Evolutionary conservation across 2,113 vertebrate genomes (phyloP), one percentile per base, ranked within the genome.

Genomic region (Coptodon bakossiorum): DNA sequence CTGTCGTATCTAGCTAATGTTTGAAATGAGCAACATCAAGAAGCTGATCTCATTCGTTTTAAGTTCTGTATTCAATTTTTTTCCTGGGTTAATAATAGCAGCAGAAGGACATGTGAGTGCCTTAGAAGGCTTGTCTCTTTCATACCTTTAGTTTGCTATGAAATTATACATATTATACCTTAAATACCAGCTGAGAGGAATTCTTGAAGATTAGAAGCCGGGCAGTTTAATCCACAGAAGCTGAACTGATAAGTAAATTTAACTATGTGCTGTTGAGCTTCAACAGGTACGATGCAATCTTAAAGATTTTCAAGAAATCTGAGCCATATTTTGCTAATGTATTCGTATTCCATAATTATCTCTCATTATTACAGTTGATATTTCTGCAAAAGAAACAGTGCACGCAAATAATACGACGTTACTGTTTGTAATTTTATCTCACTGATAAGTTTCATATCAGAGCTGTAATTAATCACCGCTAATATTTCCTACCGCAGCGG

Each of bases 21-120:
- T 90, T 88, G 83, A 92, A 89, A 93, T 86, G 89, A 91, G 59
- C 83, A 88, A 81, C 82, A 36, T 85, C 80, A 86, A 91, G 88
- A 91, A 83, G 73, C 68, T 90, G 89, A 93, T 92, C 86, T 86
- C 57, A 85, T 92, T 92, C 79, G 87, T 92, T 88, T 90, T 56
- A 79, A 87, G 54, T 82, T 89, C 85, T 86, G 87, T 66, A 90
- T 85, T 92, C 63, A 90, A 8, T 68, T 68, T 90, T 82, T 85
- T 85, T 81, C 86, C 43, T 88, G 2, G 52, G 82, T 91, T 94
- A 92, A 93, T 88, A 92, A 91, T 90, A 90, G 90, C 87, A 79
- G 82, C 89, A 54, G 61, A 82, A 90, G 88, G 89, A 93, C 66
- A 84, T 36, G 13, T 1, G 38, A 84, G 79, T n/a, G 34, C 78